Percentiles rank a stretch among this genome's conserved stretches.
phyloP scores from a whole-genome alignment of 2,113 vertebrate genomes.

The Cololabis saira region DNA sequence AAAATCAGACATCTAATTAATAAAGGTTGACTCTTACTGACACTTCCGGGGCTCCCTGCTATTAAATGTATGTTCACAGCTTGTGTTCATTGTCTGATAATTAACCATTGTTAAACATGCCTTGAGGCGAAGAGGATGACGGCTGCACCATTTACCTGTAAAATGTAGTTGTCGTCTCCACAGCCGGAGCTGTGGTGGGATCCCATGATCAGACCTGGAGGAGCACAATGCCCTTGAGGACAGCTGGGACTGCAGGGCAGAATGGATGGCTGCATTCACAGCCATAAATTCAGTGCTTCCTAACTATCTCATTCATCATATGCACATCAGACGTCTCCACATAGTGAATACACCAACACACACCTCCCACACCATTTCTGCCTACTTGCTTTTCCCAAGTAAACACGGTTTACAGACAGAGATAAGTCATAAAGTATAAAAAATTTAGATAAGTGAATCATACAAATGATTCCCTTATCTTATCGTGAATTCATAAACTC shows the following conservation, averaged over 20 bases:
- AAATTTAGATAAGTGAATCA: slow-evolving; percentile 68
- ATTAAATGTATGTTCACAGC: slow-evolving; percentile 72
- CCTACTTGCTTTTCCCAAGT: slow-evolving; percentile 51
- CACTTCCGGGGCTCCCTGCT: slow-evolving; percentile 60
- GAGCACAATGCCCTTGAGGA: slow-evolving; percentile 74
- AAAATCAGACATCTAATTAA: slow-evolving; percentile 67
- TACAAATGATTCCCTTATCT: slow-evolving; percentile 69
- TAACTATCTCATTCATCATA: slow-evolving; percentile 80
- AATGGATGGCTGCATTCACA: slow-evolving; percentile 71
- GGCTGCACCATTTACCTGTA: slow-evolving; percentile 30
- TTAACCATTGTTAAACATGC: slow-evolving; percentile 54
- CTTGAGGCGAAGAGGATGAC: not conserved
- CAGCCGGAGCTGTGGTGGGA: slow-evolving; percentile 18
- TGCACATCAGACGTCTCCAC: slow-evolving; percentile 60
- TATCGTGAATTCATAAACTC: too few relatives aligned
- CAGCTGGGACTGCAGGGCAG: slow-evolving; percentile 57
- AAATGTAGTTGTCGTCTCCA: not conserved
- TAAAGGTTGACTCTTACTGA: slow-evolving; percentile 40
- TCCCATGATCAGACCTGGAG: slow-evolving; percentile 47
- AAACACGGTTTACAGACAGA: slow-evolving; percentile 67
- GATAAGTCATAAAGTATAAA: slow-evolving; percentile 60
- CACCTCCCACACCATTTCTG: slow-evolving; percentile 32
- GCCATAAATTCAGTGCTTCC: slow-evolving; percentile 77
- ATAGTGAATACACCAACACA: slow-evolving; percentile 35
- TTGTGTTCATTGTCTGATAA: slow-evolving; percentile 65